Base-by-base conservation (phyloP, 2,888 invertebrate species). In the Gisinianus flammeolus region DNA sequence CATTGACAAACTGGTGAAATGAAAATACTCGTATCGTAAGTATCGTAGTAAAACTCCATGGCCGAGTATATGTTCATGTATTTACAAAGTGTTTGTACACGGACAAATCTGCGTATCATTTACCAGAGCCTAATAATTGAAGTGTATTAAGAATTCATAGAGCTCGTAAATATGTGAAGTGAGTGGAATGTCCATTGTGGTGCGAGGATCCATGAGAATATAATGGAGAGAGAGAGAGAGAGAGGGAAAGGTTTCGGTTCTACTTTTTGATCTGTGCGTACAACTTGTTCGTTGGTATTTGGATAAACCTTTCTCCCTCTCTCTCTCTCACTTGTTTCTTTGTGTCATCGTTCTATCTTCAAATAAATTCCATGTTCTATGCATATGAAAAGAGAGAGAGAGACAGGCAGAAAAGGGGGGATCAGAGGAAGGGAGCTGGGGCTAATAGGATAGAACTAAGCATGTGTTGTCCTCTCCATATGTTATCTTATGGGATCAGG, bases 401-500 rank as follows among this genome's bases (percentile, higher is more conserved):
- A 54, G 54, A 44, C 8, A 16, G 16, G 44, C 44, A 44, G 16
- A 4, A 69, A 19, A 69, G 2, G 35, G 64, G 66, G 26, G 28
- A 31, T 19, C 10, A 66, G 24, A 19, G 69, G 26, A 35, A 12
- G 44, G 52, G 69, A 30, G 66, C 30, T n/a, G 71, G 26, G n/a
- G 19, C 73, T 62, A 73, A 62, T 73, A 73, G 73, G 73, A 73
- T 73, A 62, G 35, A 26, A 12, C 62, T 62, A 68, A 76, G 76
- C 68, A 76, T 76, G 79, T 76, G 76, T 68, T 62, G 76, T 66
- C 52, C 66, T 62, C 72, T 74, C 76, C 79, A 79, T 79, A 79
- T 79, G 79, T 77, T 79, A 77, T 77, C 79, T 77, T 79, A 74
- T 79, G 77, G 79, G 79, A 79, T 79, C 74, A 77, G 33, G 33